Base-by-base conservation (phyloP, 23 tunicate genomes). In the Halocynthia aurantium region DNA sequence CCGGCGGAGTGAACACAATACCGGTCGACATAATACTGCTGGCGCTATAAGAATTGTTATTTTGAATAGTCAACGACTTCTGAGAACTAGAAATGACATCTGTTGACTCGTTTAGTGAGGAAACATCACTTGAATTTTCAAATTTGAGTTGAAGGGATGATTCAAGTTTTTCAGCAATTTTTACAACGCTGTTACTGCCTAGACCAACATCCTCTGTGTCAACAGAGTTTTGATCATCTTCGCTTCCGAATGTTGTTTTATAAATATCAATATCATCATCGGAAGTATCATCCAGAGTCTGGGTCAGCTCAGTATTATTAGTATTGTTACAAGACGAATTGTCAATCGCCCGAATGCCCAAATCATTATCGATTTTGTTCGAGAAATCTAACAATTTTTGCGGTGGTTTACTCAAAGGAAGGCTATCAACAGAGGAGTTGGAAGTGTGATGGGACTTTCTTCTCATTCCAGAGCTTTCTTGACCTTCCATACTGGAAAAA, bases 151-250 rank as follows among this genome's bases (percentile, higher is more conserved):
- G 70, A 15, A 65, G 31, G 0, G 70, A 65, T 9, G 70, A 65
- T 11, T 65, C 70, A 10, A 65, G 70, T 65, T 65, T 65, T 1
- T 65, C 70, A 20, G 70, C 70, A 65, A 65, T 65, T 65, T 65
- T 65, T 15, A 8, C 31, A 20, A 20, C 70, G 2, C 70, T 65
- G 70, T 65, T 20, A 15, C 70, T 31, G 44, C 44, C 44, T 31
- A 31, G 44, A 31, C 44, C 1, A 31, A 31, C 44, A 0, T 31
- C 44, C 44, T 31, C 44, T 31, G 44, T 31, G 44, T 31, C 44
- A 31, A 31, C 44, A 31, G 44, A 31, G 44, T 31, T 31, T 31
- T 31, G 44, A 31, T 31, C 44, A 31, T 31, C 44, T 31, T 31
- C 44, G 2, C 44, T 31, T 31, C 44, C 44, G 44, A 31, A 31